Conservation (phyloP, 2,113 vertebrate species). For the Leptosomus discolor region DNA sequence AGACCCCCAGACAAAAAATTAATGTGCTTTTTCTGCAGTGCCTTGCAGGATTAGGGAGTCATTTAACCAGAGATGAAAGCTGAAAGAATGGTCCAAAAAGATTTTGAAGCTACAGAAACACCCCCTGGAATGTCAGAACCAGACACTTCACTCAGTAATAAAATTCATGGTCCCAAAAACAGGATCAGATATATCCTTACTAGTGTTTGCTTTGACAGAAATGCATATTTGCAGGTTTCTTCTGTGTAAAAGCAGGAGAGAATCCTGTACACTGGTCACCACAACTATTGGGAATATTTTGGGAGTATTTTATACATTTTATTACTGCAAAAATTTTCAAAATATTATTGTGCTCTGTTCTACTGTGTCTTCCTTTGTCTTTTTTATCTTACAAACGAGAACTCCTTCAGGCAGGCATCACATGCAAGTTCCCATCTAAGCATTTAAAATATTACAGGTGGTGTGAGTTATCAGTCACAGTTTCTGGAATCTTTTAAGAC, state of each 20-base stretch:
- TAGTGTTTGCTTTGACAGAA: background rate
- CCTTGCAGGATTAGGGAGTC: background rate
- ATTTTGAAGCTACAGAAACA: slow-evolving; percentile 8
- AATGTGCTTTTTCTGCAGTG: background rate
- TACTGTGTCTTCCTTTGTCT: background rate
- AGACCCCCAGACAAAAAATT: background rate
- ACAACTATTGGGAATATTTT: background rate
- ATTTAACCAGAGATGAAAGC: slow-evolving; percentile 19
- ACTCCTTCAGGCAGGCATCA: background rate
- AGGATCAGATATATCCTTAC: background rate
- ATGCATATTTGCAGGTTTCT: background rate
- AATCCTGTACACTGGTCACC: background rate
- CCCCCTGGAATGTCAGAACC: background rate
- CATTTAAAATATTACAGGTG: background rate
- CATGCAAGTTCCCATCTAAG: background rate
- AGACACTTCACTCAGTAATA: background rate
- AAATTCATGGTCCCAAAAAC: background rate
- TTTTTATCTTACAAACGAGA: background rate
- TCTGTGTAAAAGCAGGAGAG: background rate
- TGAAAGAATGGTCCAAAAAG: background rate
- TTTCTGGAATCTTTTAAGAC: background rate
- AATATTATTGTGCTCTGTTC: background rate
- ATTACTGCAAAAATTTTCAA: background rate
- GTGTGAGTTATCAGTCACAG: background rate
- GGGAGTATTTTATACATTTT: background rate